A percentile compares a stretch with the other conserved stretches of the same genome.
phyloP scores from a whole-genome alignment of 2,113 vertebrate species.

The Solea solea region DNA sequence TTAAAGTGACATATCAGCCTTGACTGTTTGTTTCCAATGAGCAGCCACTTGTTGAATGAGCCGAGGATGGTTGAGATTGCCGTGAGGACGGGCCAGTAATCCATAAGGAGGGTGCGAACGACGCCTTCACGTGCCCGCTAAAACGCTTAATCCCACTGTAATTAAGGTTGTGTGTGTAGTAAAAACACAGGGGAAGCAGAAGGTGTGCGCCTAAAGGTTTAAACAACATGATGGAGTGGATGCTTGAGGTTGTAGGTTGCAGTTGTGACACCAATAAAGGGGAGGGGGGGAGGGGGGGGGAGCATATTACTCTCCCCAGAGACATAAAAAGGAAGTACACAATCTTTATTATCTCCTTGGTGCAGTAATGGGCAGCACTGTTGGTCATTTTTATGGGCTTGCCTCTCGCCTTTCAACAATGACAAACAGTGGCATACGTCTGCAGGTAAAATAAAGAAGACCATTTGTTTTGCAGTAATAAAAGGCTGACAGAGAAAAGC shows the following conservation, averaged over 20 bases:
- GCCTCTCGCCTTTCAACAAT: neutral
- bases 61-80: constrained; percentile 27
- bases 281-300: neutral
- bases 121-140: constrained; percentile 79
- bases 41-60: constrained; percentile 48
- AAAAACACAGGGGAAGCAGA: constrained; percentile 64
- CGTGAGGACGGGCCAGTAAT: constrained; percentile 66
- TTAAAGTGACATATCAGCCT: constrained; percentile 21
- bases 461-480: neutral
- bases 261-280: neutral
- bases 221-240: neutral
- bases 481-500: constrained; percentile 2
- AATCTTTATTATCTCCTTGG: constrained; percentile 18
- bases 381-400: constrained; percentile 3
- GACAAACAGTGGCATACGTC: constrained; percentile 11
- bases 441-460: neutral
- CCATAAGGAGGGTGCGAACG: constrained; percentile 71
- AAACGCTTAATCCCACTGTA: constrained; percentile 81
- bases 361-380: constrained; percentile 16
- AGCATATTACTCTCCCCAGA: constrained; percentile 1
- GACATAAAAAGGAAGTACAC: constrained; percentile 5
- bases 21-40: constrained; percentile 30
- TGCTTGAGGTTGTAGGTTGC: neutral
- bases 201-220: constrained; percentile 22
- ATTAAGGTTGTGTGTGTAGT: constrained; percentile 75